Percentiles rank a stretch among this genome's conserved stretches.
Conservation (phyloP, 1,140 invertebrate genomes). For the Gryllus bimaculatus region DNA sequence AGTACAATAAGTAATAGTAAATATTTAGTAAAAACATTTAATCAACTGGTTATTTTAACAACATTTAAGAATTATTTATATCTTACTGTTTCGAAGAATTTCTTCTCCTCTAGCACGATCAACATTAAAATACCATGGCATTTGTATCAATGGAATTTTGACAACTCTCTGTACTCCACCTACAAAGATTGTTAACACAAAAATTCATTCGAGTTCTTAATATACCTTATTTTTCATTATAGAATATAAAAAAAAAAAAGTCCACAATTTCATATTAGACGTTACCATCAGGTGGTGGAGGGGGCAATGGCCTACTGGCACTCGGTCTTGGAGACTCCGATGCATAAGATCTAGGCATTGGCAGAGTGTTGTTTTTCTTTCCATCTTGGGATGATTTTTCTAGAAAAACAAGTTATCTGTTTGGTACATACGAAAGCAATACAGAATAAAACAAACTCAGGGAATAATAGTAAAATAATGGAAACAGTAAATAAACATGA, state of each 20-base stretch:
- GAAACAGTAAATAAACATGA: no score
- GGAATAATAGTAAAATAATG: no score
- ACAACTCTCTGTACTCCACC: slow-evolving; percentile 1
- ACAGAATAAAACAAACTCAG: no score
- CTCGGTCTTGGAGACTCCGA: background rate
- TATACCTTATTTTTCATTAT: background rate
- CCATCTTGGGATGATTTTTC: background rate
- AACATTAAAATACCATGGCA: slow-evolving; percentile 22
- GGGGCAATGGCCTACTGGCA: background rate
- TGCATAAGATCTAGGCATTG: background rate
- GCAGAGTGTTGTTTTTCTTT: background rate
- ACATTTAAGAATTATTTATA: background rate
- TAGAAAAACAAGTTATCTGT: background rate
- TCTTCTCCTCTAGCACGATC: slow-evolving; percentile 19
- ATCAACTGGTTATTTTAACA: background rate
- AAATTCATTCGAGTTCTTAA: background rate
- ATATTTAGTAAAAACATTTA: background rate
- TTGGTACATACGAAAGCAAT: background rate
- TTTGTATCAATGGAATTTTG: slow-evolving; percentile 10
- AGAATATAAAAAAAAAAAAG: background rate
- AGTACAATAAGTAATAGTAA: background rate
- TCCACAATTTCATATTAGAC: background rate
- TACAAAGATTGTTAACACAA: background rate
- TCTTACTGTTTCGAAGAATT: slow-evolving; percentile 19
- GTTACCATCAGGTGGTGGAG: background rate